phyloP scores from a whole-genome alignment of 2,113 vertebrate genomes.

The Anser brachyrhynchus region DNA sequence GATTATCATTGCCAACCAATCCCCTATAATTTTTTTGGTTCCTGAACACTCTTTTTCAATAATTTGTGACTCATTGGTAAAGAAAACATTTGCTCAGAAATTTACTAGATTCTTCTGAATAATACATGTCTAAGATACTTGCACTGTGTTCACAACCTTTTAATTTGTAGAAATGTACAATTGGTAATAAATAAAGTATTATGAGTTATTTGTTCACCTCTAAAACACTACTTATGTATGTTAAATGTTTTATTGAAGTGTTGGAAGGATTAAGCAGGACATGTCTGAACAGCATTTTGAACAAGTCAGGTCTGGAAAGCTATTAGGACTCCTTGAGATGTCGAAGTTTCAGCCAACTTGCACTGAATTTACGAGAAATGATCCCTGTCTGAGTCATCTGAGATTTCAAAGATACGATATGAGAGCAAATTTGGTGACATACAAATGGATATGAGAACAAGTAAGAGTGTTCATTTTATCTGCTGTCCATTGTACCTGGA shows the following conservation, averaged over 20 bases:
- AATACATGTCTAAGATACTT: not conserved
- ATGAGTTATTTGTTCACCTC: constrained; percentile 1
- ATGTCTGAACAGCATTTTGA: constrained; percentile 41
- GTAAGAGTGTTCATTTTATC: not conserved
- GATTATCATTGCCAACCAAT: not conserved
- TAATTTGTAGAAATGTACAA: not conserved
- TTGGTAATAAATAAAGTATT: not conserved
- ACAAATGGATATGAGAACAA: not conserved
- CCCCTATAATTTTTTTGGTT: not conserved
- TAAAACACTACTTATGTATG: not conserved
- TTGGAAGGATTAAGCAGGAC: constrained; percentile 31
- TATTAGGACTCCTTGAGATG: constrained; percentile 33
- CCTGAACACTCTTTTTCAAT: not conserved
- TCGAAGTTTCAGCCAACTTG: constrained; percentile 20
- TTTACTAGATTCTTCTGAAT: not conserved
- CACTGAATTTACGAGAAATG: constrained; percentile 40
- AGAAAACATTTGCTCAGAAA: not conserved
- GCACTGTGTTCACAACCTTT: not conserved
- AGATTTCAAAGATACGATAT: not conserved
- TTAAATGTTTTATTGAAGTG: constrained; percentile 13
- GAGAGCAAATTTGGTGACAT: not conserved
- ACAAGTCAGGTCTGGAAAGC: constrained; percentile 60
- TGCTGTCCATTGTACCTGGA: not conserved
- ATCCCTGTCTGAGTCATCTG: constrained; percentile 28
- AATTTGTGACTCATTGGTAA: not conserved